Evolutionary conservation across 2,113 vertebrate genomes (phyloP).

Genomic region (Neogale vison): DNA sequence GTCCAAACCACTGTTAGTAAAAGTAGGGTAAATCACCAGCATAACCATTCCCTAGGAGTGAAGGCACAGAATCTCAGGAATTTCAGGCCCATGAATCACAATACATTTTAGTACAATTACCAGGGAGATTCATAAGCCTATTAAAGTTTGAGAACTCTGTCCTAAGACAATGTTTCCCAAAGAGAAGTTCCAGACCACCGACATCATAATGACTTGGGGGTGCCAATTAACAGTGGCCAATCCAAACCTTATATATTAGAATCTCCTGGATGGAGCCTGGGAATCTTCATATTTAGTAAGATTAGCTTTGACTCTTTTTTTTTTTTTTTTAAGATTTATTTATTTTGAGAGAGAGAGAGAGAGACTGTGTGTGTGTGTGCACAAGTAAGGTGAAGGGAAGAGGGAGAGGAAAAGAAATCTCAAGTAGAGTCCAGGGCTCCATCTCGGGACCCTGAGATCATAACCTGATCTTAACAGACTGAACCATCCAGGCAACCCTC

Average conservation of each 20-base stretch:
- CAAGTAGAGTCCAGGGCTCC: neutral
- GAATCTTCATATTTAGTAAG: slow-evolving; percentile 20
- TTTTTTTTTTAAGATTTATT: neutral
- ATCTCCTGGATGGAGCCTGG: neutral
- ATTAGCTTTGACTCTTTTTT: neutral
- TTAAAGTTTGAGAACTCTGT: neutral
- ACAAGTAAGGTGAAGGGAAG: neutral
- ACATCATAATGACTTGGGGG: neutral
- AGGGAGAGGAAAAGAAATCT: neutral
- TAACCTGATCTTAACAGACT: neutral
- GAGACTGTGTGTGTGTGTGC: too few relatives aligned
- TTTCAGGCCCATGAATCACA: neutral
- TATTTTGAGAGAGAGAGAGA: neutral
- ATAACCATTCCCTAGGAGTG: neutral
- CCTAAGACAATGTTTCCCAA: neutral
- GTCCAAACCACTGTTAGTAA: neutral
- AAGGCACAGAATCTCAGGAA: neutral
- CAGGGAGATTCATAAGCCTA: neutral
- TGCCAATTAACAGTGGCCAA: neutral
- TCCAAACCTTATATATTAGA: neutral
- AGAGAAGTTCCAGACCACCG: neutral
- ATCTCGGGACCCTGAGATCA: neutral
- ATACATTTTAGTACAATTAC: neutral
- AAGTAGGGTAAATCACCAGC: neutral
- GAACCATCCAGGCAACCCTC: neutral